Conservation (phyloP, 2,113 vertebrate species). For the Mesoclemmys tuberculata region DNA sequence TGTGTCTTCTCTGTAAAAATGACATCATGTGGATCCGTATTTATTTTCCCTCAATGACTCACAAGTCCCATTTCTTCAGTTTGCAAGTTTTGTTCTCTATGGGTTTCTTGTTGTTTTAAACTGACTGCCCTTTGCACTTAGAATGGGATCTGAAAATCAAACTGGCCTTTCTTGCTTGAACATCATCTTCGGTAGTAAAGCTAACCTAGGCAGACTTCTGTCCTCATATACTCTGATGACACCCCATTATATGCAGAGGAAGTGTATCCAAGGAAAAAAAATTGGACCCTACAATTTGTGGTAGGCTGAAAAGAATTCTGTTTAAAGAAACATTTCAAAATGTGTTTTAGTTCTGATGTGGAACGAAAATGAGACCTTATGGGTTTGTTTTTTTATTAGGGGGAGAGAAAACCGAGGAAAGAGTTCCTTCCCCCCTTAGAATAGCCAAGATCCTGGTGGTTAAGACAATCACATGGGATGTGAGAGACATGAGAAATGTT, state of each 20-base stretch:
- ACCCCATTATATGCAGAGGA: neutral
- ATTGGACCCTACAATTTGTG: neutral
- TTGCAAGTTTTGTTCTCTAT: neutral
- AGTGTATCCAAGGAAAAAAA: neutral
- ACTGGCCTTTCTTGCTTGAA: neutral
- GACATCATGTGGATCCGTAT: neutral
- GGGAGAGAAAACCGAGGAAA: too few species aligned
- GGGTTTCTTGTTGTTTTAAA: neutral
- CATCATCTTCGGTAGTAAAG: neutral
- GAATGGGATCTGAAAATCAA: neutral
- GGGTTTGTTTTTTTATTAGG: too few species aligned
- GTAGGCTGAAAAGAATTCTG: too few species aligned
- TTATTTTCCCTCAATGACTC: neutral
- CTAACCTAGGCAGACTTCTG: neutral
- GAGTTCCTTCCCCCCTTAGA: too few species aligned
- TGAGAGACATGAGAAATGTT: too few species aligned
- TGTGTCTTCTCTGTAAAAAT: neutral
- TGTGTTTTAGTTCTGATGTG: too few species aligned
- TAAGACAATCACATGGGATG: too few species aligned
- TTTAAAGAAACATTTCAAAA: too few species aligned
- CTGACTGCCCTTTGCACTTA: neutral
- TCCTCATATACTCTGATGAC: neutral
- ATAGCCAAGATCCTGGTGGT: too few species aligned
- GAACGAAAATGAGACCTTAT: too few species aligned
- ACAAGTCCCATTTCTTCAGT: neutral